Base-by-base conservation (phyloP, 2,888 invertebrate genomes). In the Amblyteles armatorius region DNA sequence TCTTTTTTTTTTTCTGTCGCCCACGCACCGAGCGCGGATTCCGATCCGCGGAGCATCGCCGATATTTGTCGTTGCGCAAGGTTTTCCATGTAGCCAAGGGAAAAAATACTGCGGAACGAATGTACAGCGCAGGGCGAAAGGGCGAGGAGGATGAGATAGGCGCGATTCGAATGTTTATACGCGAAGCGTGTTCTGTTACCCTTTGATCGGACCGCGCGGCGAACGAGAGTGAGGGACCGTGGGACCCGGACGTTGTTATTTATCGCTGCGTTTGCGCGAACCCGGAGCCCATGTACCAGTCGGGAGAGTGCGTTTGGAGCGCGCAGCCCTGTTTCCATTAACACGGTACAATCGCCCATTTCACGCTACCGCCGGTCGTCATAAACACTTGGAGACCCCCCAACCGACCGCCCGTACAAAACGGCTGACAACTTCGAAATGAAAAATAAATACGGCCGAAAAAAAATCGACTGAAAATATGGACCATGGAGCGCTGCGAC, bases 221-320 rank as follows among this genome's bases (percentile, higher is more conserved):
- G 13, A 3, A 19, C 9, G 29, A 33, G 29, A 50, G 67, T 22
- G 77, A 67, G 65, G 16, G 65, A 36, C 52, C 33, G 65, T 22
- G 73, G 65, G 48, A 29, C 36, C 40, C 29, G 77, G 67, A 68
- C 60, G 79, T 63, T 79, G 60, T 79, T 79, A 79, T 79, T 79
- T 79, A 79, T 79, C 50, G 79, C 36, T 33, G 63, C 69, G 71
- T 63, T 71, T 71, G 36, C 36, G n/a, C 11, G 40, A 55, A 67
- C 26, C 22, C n/a, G 52, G 50, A 13, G 5, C 68, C 68, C 68
- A 48, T 55, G 36, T 55, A 77, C 26, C 77, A 26, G 67, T n/a
- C 52, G 40, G 55, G 40, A 40, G 5, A 11, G 40, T 40, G 67
- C 40, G 13, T 67, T 26, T 40, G 40, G 67, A 7, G 11, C 40